A percentile compares a stretch with the other conserved stretches of the same genome.
Evolutionary conservation across 2,113 vertebrate species (phyloP).

Genomic region (Acinonyx jubatus): DNA sequence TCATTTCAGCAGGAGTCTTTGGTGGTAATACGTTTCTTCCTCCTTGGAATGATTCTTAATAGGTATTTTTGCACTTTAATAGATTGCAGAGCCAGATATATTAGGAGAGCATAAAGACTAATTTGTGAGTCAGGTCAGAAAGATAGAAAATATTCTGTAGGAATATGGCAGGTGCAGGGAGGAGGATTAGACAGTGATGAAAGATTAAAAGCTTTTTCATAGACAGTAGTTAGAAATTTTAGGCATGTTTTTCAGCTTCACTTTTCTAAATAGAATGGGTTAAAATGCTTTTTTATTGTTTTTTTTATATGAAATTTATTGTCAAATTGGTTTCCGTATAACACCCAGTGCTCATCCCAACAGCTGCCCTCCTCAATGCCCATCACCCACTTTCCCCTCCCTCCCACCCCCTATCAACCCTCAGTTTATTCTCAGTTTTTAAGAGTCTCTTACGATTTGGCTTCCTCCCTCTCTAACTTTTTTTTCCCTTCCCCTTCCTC

Average conservation of each 20-base stretch:
- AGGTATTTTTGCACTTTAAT: slow-evolving; percentile 11
- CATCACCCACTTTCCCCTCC: too few relatives aligned
- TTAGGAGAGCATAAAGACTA: not conserved
- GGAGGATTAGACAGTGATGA: not conserved
- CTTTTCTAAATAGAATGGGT: not conserved
- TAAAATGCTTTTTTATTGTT: slow-evolving; percentile 4
- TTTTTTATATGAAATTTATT: too few relatives aligned
- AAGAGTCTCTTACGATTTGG: too few relatives aligned
- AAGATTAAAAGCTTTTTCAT: not conserved
- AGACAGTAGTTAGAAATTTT: slow-evolving; percentile 31
- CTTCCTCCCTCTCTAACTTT: too few relatives aligned
- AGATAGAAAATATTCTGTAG: not conserved
- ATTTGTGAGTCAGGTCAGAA: slow-evolving; percentile 27
- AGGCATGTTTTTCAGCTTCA: slow-evolving; percentile 35
- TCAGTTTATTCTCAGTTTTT: too few relatives aligned
- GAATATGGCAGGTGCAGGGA: not conserved
- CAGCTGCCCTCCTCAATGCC: too few relatives aligned
- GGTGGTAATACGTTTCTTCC: not conserved
- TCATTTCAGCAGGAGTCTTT: slow-evolving; percentile 10
- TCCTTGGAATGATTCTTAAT: not conserved
- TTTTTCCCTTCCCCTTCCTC: too few relatives aligned
- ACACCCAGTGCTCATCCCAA: too few relatives aligned
- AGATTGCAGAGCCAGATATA: not conserved
- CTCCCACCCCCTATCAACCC: too few relatives aligned
- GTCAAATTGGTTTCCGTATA: too few relatives aligned